phyloP scores from a whole-genome alignment of 64 coral and sea anemone genomes.

The Anthopleura sola region DNA sequence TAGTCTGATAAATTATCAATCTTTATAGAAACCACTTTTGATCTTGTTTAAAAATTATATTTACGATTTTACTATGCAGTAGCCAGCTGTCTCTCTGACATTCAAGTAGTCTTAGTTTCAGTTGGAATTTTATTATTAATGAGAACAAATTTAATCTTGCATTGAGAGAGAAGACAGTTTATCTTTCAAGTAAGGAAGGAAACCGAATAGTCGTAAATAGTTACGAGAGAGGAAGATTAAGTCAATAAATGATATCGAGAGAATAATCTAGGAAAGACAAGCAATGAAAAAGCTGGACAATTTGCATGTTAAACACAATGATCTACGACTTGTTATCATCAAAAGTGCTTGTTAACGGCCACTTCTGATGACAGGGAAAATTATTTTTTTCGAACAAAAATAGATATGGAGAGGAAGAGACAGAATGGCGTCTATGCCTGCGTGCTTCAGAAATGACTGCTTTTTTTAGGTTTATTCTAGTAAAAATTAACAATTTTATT shows the following conservation, averaged over 20 bases:
- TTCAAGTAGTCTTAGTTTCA: neutral
- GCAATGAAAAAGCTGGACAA: neutral
- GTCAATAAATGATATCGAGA: too few species aligned
- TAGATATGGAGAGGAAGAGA: neutral
- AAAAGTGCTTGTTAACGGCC: slow-evolving; percentile 1
- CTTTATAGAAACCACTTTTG: neutral
- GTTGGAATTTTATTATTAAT: too few species aligned
- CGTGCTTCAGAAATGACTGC: neutral
- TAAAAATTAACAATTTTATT: neutral
- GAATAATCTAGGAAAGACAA: too few species aligned
- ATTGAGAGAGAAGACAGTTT: neutral
- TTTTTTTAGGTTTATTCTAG: neutral
- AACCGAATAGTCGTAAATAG: too few species aligned
- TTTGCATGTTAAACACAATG: neutral
- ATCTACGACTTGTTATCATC: neutral
- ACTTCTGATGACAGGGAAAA: neutral
- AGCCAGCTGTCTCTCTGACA: neutral
- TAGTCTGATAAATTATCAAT: neutral
- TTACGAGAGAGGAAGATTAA: too few species aligned
- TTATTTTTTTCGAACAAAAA: neutral
- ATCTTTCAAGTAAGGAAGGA: too few species aligned
- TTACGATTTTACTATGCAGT: neutral
- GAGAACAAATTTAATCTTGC: too few species aligned
- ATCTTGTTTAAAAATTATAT: neutral
- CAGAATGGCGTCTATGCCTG: neutral